A percentile compares a stretch with the other conserved stretches of the same genome.
Evolutionary conservation across 2,113 vertebrate genomes (phyloP).

Genomic region (Synodontis membranacea): DNA sequence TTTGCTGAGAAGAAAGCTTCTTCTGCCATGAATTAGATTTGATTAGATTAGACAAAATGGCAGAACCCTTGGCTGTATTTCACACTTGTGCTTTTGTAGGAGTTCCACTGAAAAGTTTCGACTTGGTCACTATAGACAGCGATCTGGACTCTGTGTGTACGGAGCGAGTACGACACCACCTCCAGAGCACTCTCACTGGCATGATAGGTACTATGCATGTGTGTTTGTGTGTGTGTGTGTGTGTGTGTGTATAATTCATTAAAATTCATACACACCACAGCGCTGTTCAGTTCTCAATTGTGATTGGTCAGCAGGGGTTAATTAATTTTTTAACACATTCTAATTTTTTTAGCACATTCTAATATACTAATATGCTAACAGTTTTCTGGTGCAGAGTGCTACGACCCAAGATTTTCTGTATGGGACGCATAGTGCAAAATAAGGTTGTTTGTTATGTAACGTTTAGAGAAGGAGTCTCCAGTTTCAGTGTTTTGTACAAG

Average conservation of each 20-base stretch:
- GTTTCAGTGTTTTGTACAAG: too few species aligned
- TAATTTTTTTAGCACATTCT: not conserved
- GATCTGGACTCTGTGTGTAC: constrained; percentile 73
- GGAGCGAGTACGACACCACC: constrained; percentile 60
- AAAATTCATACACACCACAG: not conserved
- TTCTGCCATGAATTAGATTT: not conserved
- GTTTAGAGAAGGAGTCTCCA: not conserved
- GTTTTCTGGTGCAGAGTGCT: too few species aligned
- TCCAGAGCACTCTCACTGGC: constrained; percentile 59
- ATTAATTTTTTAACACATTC: not conserved
- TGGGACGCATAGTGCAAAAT: too few species aligned
- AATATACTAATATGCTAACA: too few species aligned
- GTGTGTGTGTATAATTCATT: not conserved
- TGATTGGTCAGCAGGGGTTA: not conserved
- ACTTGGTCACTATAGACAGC: constrained; percentile 71
- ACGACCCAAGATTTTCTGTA: too few species aligned
- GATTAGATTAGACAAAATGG: not conserved
- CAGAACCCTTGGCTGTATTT: not conserved
- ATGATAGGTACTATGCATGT: constrained; percentile 38
- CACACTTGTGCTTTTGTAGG: constrained; percentile 55
- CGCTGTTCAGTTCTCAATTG: not conserved
- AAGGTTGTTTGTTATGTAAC: too few species aligned
- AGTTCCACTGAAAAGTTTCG: constrained; percentile 68
- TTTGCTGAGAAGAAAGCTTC: too few species aligned
- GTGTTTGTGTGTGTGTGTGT: not conserved